Evolutionary conservation across 2,797 vertebrate species (phyloP).

Genomic region (Perdix hodgsoniae): DNA sequence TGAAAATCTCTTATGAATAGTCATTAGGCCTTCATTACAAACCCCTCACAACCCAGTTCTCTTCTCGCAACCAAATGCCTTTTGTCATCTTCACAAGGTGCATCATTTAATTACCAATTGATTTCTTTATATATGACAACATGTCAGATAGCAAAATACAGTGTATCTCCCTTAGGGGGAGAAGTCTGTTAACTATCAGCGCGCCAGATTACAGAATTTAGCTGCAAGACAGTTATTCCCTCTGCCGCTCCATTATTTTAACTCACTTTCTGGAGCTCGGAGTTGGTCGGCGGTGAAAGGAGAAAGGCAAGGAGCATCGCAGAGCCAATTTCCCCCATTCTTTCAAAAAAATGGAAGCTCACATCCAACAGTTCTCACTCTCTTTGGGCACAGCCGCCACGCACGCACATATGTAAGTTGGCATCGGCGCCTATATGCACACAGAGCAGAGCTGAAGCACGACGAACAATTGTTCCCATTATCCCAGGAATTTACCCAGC

Average conservation of each 20-base stretch:
- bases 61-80: slow-evolving; percentile 94
- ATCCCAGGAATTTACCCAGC: slow-evolving; percentile 80
- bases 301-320: slow-evolving; percentile 15
- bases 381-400: not conserved
- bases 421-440: slow-evolving; percentile 15
- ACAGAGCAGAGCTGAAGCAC: slow-evolving; percentile 36
- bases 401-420: slow-evolving; percentile 44
- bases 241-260: slow-evolving; percentile 63
- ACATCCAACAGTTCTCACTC: slow-evolving; percentile 48
- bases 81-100: slow-evolving; percentile 99
- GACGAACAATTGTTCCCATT: slow-evolving; percentile 80
- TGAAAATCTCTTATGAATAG: slow-evolving; percentile 99
- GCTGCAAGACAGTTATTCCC: slow-evolving; percentile 76
- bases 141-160: slow-evolving; percentile 96
- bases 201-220: slow-evolving; percentile 82
- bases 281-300: not conserved
- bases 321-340: not conserved
- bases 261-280: slow-evolving; percentile 38
- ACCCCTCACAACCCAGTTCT: slow-evolving; percentile 94
- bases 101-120: slow-evolving; percentile 99
- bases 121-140: slow-evolving; percentile 98
- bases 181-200: slow-evolving; percentile 88
- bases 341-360: slow-evolving; percentile 1
- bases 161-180: slow-evolving; percentile 88
- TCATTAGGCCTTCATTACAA: slow-evolving; percentile 99